A percentile compares a stretch with the other conserved stretches of the same genome.
phyloP scores from a whole-genome alignment of 2,888 invertebrate species.

The Lasioglossum oenotherae region DNA sequence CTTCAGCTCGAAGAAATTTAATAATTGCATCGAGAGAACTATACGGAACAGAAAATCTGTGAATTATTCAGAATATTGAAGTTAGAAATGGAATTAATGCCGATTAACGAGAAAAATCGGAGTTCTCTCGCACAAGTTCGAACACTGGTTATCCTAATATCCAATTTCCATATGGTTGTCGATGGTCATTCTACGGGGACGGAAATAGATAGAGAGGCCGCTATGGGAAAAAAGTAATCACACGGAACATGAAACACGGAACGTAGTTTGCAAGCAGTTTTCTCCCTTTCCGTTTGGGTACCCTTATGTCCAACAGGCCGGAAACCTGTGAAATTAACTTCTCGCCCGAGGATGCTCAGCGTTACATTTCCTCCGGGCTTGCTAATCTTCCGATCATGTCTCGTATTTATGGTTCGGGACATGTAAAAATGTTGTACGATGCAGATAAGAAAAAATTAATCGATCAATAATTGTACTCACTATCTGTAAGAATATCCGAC shows the following conservation, averaged over 20 bases:
- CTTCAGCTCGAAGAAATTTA: not conserved
- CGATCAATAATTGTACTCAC: conserved; percentile 72
- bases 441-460: no score
- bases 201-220: conserved; percentile 20
- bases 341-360: conserved; percentile 1
- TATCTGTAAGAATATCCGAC: conserved; percentile 76
- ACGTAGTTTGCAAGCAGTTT: conserved; percentile 25
- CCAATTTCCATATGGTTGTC: conserved; percentile 22
- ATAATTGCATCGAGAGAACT: not conserved
- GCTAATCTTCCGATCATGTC: not conserved
- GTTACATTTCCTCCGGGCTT: not conserved
- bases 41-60: no score
- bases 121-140: conserved; percentile 15
- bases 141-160: conserved; percentile 5
- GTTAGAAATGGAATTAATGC: not conserved
- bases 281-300: not conserved
- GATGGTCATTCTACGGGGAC: not conserved
- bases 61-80: not conserved
- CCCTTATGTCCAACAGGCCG: conserved; percentile 12
- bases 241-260: conserved; percentile 60
- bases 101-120: not conserved
- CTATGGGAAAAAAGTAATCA: conserved; percentile 68
- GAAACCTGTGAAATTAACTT: conserved; percentile 53
- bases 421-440: no score
- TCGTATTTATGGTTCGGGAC: no score